phyloP scores from a whole-genome alignment of 2,888 invertebrate genomes.

The Penaeus monodon region DNA sequence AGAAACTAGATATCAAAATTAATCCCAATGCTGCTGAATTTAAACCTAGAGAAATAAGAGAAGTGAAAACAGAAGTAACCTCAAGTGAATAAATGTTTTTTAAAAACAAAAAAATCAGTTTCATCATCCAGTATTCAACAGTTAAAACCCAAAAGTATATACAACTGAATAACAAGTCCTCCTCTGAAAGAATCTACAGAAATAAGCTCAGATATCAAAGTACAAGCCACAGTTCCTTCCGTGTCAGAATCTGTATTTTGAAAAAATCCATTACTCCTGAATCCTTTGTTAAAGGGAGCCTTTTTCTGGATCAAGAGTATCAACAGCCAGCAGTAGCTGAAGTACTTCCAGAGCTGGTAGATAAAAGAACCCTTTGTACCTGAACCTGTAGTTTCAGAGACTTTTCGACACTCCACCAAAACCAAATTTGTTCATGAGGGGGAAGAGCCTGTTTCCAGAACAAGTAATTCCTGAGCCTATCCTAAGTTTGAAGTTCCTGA shows the following conservation, averaged over 20 bases:
- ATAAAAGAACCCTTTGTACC: not conserved
- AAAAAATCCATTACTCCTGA: too few relatives aligned
- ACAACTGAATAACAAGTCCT: conserved; percentile 42
- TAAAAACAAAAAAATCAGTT: conserved; percentile 55
- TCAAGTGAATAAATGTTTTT: conserved; percentile 42
- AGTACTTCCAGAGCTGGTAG: not conserved
- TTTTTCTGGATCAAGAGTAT: too few relatives aligned
- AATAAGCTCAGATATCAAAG: not conserved
- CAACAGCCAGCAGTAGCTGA: too few relatives aligned
- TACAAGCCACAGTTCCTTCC: not conserved
- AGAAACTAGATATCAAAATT: conserved; percentile 12
- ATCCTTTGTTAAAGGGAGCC: too few relatives aligned
- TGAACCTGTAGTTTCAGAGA: too few relatives aligned
- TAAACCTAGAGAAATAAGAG: conserved; percentile 32
- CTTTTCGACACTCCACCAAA: not conserved
- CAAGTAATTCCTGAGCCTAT: too few relatives aligned
- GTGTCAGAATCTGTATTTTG: too few relatives aligned
- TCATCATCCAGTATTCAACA: conserved; percentile 52
- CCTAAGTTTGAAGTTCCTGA: too few relatives aligned
- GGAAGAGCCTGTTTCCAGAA: not conserved
- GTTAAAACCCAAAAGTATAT: conserved; percentile 60
- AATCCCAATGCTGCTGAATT: not conserved
- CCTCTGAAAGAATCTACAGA: conserved; percentile 12
- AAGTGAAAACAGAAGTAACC: conserved; percentile 50
- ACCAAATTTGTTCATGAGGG: not conserved